Evolutionary conservation across 2,888 invertebrate genomes (phyloP).

Genomic region (Orchestes rusci): DNA sequence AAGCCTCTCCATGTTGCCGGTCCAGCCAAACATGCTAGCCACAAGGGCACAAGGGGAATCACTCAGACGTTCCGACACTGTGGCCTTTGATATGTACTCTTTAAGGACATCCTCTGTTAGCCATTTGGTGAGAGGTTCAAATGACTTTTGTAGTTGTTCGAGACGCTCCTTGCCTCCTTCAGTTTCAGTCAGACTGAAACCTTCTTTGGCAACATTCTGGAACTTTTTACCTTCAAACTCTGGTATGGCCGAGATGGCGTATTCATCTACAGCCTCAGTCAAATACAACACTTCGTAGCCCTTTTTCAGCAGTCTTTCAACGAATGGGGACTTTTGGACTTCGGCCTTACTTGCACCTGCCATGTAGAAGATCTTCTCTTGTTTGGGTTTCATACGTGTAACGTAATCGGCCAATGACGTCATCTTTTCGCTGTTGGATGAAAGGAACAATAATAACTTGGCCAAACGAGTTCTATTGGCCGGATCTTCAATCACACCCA

Average conservation of each 20-base stretch:
- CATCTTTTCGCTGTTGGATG: constrained; percentile 61
- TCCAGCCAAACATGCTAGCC: constrained; percentile 96
- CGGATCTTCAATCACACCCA: constrained; percentile 95
- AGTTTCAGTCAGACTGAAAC: constrained; percentile 74
- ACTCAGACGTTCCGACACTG: constrained; percentile 79
- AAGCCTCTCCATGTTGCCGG: constrained; percentile 98
- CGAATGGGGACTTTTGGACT: constrained; percentile 89
- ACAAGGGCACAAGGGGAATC: constrained; percentile 94
- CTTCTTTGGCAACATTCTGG: constrained; percentile 99
- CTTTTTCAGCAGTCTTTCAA: constrained; percentile 84
- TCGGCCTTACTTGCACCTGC: constrained; percentile 83
- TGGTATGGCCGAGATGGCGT: constrained; percentile 90
- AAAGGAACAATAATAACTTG: constrained; percentile 86
- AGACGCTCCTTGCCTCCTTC: constrained; percentile 64
- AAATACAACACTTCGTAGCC: constrained; percentile 94
- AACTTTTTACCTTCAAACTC: constrained; percentile 99
- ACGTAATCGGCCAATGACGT: constrained; percentile 86
- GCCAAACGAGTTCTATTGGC: constrained; percentile 92
- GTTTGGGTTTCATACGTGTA: constrained; percentile 88
- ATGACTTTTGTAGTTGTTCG: constrained; percentile 69
- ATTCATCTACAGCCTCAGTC: constrained; percentile 97
- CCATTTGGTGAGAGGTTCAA: constrained; percentile 89
- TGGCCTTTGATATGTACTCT: constrained; percentile 70
- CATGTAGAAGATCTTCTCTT: constrained; percentile 93
- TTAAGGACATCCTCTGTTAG: constrained; percentile 71